Evolutionary conservation across 2,113 vertebrate species (phyloP).

Genomic region (Hippopotamus amphibius): DNA sequence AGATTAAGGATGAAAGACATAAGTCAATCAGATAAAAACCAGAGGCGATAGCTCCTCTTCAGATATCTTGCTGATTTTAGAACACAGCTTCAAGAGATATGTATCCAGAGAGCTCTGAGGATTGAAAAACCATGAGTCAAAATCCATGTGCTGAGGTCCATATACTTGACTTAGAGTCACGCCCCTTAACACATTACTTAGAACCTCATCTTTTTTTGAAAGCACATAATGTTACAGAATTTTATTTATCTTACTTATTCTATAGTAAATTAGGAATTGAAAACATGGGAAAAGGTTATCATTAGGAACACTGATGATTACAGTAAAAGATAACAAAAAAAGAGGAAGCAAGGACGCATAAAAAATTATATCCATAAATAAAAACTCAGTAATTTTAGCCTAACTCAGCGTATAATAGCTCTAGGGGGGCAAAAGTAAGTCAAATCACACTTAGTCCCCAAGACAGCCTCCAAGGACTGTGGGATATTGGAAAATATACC

Average conservation of each 20-base stretch:
- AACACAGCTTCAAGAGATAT: not conserved
- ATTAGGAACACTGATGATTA: not conserved
- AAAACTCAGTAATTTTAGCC: not conserved
- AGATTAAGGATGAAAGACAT: not conserved
- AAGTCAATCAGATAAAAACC: not conserved
- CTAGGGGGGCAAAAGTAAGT: not conserved
- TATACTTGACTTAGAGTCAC: not conserved
- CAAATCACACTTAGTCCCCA: no score
- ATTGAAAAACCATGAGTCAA: not conserved
- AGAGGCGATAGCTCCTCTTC: not conserved
- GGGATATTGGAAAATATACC: not conserved
- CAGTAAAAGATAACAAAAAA: not conserved
- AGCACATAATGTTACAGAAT: not conserved
- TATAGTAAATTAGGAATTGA: not conserved
- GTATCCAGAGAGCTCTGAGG: not conserved
- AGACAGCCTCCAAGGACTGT: not conserved
- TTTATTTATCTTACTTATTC: conserved; percentile 5
- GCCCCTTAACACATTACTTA: not conserved
- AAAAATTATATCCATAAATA: not conserved
- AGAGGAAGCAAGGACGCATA: not conserved
- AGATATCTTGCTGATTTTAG: not conserved
- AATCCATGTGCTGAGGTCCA: not conserved
- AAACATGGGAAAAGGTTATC: not conserved
- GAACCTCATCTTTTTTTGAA: not conserved
- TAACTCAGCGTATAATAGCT: not conserved